Evolutionary conservation across 2,113 vertebrate species (phyloP).

Genomic region (Phocoena phocoena): DNA sequence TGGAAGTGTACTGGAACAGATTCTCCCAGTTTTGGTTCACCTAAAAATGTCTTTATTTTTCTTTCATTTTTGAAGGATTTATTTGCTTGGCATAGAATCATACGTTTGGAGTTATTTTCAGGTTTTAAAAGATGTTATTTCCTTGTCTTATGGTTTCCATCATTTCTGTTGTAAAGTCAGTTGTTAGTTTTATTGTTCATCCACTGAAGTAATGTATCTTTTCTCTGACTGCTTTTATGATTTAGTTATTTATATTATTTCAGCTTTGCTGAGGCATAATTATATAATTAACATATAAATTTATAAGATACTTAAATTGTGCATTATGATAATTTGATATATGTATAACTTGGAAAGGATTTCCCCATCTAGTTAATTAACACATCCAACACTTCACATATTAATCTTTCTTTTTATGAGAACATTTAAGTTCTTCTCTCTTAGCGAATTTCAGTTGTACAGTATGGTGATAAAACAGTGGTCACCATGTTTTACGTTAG

Average conservation of each 20-base stretch:
- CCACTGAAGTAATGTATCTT: neutral
- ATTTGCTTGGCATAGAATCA: neutral
- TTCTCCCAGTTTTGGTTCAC: neutral
- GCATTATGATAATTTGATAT: neutral
- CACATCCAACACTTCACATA: neutral
- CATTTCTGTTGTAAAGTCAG: neutral
- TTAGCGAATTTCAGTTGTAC: neutral
- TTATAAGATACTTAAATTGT: neutral
- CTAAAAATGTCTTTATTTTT: neutral
- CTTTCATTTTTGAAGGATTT: neutral
- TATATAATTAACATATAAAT: neutral
- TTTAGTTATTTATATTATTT: neutral
- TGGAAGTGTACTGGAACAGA: neutral
- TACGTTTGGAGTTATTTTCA: neutral
- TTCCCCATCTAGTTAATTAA: neutral
- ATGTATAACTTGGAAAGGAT: neutral
- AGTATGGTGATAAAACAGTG: neutral
- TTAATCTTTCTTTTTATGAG: neutral
- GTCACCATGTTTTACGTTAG: neutral
- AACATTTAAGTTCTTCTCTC: neutral
- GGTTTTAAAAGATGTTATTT: neutral
- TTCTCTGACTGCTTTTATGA: neutral
- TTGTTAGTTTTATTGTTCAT: neutral
- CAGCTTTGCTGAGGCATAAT: neutral
- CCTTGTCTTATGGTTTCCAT: conserved; percentile 4